These are phyloP conservation scores for Ostrea denselamellosa DNA, from an alignment of 1,140 invertebrate species.

Conservation along the genomic window DNA sequence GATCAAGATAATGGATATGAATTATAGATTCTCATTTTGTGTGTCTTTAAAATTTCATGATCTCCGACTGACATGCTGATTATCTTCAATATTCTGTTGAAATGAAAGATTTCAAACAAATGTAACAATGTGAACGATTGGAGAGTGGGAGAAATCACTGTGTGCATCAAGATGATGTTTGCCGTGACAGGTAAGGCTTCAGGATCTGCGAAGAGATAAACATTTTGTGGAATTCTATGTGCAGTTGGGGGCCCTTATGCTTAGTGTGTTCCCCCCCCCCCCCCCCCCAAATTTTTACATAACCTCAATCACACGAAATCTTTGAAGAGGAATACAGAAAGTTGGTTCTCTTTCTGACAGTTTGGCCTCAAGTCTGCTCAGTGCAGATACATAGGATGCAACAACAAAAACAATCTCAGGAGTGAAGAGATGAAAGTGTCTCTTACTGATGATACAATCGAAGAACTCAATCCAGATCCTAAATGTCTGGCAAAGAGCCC, in stretches of 20 bases:
- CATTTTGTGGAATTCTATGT: background rate
- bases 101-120: background rate
- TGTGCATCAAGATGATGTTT: constrained; percentile 18
- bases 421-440: constrained; percentile 25
- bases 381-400: constrained; percentile 16
- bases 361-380: constrained; percentile 5
- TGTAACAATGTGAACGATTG: background rate
- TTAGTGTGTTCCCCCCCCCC: background rate
- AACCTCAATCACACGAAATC: background rate
- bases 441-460: constrained; percentile 24
- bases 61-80: background rate
- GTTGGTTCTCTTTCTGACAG: constrained; percentile 10
- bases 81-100: background rate
- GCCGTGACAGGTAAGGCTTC: constrained; percentile 15
- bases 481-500: background rate
- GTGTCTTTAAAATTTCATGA: background rate
- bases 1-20: constrained; percentile 1
- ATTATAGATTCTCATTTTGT: constrained; percentile 1
- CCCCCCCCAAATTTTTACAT: constrained; percentile 18
- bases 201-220: constrained; percentile 12
- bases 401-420: constrained; percentile 21
- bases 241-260: background rate
- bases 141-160: background rate
- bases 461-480: constrained; percentile 22
- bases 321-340: background rate